Evolutionary conservation across 30 jellyfish, hydroid and myxozoan species (phyloP).

Genomic region (Clytia hemisphaerica): DNA sequence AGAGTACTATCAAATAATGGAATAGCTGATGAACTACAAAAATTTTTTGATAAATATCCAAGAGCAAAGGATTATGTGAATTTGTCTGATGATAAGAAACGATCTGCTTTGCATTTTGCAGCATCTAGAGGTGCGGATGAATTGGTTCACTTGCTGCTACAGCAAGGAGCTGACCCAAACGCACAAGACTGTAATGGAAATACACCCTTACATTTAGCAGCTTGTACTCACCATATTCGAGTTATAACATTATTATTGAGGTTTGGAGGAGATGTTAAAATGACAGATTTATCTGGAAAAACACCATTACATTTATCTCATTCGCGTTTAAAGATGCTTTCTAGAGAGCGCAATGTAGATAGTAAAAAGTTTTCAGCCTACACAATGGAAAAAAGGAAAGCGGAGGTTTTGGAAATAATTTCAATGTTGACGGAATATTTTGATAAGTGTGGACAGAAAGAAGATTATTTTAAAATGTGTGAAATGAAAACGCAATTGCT

Average conservation of each 20-base stretch:
- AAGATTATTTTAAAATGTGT: background rate
- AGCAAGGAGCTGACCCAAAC: conserved; percentile 70
- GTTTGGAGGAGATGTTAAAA: conserved; percentile 61
- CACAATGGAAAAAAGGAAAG: background rate
- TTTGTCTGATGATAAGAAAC: conserved; percentile 42
- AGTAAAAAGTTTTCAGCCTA: background rate
- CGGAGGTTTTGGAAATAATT: conserved; percentile 7
- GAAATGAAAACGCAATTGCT: background rate
- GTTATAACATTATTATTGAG: conserved; percentile 49
- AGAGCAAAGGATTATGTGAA: background rate
- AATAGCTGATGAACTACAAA: background rate
- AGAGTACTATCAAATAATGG: conserved; percentile 5
- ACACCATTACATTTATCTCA: conserved; percentile 69
- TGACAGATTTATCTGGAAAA: conserved; percentile 52
- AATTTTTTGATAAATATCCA: background rate
- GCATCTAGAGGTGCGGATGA: conserved; percentile 72
- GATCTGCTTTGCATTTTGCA: conserved; percentile 68
- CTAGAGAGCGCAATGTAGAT: conserved; percentile 1
- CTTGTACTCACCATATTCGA: conserved; percentile 56
- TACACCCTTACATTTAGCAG: conserved; percentile 78
- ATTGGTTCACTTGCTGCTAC: conserved; percentile 43
- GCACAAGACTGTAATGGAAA: conserved; percentile 64
- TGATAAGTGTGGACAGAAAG: conserved; percentile 12
- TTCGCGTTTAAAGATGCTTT: conserved; percentile 47
- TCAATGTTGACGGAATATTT: conserved; percentile 12